Evolutionary conservation across 1,140 invertebrate genomes (phyloP).

Genomic region (Halictus rubicundus): DNA sequence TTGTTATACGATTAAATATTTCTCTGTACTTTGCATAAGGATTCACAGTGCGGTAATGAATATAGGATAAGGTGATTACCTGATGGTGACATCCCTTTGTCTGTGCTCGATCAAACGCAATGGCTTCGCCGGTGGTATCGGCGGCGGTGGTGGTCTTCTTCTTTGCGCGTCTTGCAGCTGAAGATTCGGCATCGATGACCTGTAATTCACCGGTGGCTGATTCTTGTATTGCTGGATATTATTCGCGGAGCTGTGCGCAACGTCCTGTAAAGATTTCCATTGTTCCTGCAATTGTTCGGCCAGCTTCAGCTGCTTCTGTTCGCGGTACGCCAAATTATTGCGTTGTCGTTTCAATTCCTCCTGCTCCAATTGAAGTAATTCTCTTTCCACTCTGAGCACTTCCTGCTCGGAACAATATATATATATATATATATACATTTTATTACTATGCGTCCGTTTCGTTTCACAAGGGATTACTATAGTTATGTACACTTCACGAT

Average conservation of each 20-base stretch:
- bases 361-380: slow-evolving; percentile 87
- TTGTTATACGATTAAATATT: no score
- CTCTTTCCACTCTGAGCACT: slow-evolving; percentile 88
- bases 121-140: slow-evolving; percentile 81
- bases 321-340: slow-evolving; percentile 85
- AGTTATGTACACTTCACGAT: no score
- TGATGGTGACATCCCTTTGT: slow-evolving; percentile 78
- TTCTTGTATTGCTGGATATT: slow-evolving; percentile 69
- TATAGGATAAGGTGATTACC: slow-evolving; percentile 62
- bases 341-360: slow-evolving; percentile 88
- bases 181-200: slow-evolving; percentile 87
- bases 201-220: slow-evolving; percentile 80
- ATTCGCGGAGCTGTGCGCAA: slow-evolving; percentile 63
- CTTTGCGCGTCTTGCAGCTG: slow-evolving; percentile 78
- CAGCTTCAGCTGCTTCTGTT: slow-evolving; percentile 78
- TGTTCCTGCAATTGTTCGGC: slow-evolving; percentile 77
- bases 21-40: no score
- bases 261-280: slow-evolving; percentile 78
- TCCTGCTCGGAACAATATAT: slow-evolving; percentile 77
- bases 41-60: no score
- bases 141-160: slow-evolving; percentile 78
- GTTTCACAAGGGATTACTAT: no score
- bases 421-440: neutral
- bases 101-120: slow-evolving; percentile 76
- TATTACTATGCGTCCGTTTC: neutral